phyloP scores from a whole-genome alignment of 2,113 vertebrate species.

The Vombatus ursinus region DNA sequence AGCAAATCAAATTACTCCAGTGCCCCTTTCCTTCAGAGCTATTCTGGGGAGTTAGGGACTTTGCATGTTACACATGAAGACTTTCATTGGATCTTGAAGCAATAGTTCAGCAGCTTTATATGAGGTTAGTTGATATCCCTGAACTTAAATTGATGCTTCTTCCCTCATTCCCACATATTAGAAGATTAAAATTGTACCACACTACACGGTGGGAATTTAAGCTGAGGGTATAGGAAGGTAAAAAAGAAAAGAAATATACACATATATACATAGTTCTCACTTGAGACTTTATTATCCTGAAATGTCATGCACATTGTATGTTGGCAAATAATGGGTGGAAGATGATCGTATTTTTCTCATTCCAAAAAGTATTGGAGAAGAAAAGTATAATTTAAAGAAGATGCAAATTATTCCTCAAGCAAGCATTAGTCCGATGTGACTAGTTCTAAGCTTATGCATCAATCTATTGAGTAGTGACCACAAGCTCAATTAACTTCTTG shows the following conservation, averaged over 20 bases:
- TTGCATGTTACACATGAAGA: not conserved
- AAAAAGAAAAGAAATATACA: slow-evolving; percentile 8
- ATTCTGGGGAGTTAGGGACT: not conserved
- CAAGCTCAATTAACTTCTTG: not conserved
- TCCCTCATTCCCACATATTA: not conserved
- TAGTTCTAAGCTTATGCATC: not conserved
- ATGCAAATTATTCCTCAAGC: not conserved
- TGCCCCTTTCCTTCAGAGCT: not conserved
- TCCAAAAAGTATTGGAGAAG: slow-evolving; percentile 20
- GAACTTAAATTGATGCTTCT: not conserved
- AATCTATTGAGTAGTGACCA: not conserved
- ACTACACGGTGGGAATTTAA: slow-evolving; percentile 27
- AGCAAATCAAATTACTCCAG: not conserved
- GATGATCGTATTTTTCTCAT: not conserved
- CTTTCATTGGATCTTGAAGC: not conserved
- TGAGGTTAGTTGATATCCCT: not conserved
- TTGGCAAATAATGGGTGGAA: slow-evolving; percentile 3
- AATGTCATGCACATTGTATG: slow-evolving; percentile 2
- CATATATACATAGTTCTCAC: not conserved
- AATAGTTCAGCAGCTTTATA: not conserved
- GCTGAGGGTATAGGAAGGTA: slow-evolving; percentile 13
- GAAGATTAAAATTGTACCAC: slow-evolving; percentile 26
- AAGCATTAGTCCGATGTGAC: not conserved
- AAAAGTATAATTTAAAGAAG: not conserved
- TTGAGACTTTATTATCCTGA: not conserved